Percentiles rank a stretch among this genome's conserved stretches.
phyloP scores from a whole-genome alignment of 2,797 vertebrate genomes.

The Enteromius treurensis region DNA sequence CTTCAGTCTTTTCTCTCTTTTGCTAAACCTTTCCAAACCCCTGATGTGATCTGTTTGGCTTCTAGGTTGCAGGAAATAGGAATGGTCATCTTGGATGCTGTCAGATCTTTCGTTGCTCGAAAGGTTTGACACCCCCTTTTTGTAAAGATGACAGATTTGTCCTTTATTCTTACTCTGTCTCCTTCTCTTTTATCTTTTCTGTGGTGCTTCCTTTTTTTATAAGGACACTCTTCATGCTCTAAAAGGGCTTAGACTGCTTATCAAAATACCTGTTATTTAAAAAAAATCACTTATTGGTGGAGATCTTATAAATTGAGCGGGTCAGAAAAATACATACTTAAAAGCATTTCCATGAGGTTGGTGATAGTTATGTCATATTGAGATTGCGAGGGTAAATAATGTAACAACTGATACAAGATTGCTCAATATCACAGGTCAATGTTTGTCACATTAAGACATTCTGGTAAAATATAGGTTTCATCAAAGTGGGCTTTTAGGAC shows the following conservation, averaged over 20 bases:
- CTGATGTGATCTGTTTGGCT: slow-evolving; percentile 25
- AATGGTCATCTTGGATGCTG: slow-evolving; percentile 22
- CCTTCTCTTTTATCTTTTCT: slow-evolving; percentile 1
- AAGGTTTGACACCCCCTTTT: background rate
- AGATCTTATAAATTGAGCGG: background rate
- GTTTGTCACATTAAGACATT: background rate
- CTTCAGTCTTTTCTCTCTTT: background rate
- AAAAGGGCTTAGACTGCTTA: background rate
- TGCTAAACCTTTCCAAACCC: slow-evolving; percentile 1
- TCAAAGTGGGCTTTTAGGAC: background rate
- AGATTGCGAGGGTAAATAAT: slow-evolving; percentile 3
- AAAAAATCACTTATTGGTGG: background rate
- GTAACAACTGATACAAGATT: background rate
- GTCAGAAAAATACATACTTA: background rate
- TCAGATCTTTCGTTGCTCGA: slow-evolving; percentile 23
- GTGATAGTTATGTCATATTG: slow-evolving; percentile 18
- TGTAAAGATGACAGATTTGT: slow-evolving; percentile 15
- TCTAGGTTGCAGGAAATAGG: slow-evolving; percentile 7
- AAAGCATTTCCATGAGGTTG: background rate
- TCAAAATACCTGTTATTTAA: slow-evolving; percentile 1
- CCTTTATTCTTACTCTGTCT: background rate
- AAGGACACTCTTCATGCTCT: slow-evolving; percentile 12
- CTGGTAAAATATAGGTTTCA: background rate
- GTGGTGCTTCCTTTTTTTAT: slow-evolving; percentile 10
- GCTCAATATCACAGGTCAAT: background rate